Evolutionary conservation across 64 coral and sea anemone species (phyloP).

Genomic region (Platygyra sinensis): DNA sequence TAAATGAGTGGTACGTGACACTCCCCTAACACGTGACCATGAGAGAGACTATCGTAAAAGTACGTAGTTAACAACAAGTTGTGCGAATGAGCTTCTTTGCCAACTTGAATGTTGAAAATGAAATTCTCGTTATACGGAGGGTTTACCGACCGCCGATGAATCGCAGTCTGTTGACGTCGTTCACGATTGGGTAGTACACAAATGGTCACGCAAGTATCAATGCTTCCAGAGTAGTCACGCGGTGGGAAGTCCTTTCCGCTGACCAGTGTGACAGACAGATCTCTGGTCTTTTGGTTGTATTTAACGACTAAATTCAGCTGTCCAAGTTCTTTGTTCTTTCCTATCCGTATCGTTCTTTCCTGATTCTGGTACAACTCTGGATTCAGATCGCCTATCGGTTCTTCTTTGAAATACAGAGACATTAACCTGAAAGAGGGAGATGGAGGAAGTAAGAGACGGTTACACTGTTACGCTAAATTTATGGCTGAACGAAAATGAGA

Average conservation of each 20-base stretch:
- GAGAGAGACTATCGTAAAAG: slow-evolving; percentile 81
- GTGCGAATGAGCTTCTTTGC: slow-evolving; percentile 74
- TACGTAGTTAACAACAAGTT: slow-evolving; percentile 67
- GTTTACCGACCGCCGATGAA: slow-evolving; percentile 77
- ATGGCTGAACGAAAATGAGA: too few species aligned
- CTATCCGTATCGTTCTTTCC: slow-evolving; percentile 49
- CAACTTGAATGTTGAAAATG: slow-evolving; percentile 69
- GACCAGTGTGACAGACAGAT: slow-evolving; percentile 65
- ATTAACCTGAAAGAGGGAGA: slow-evolving; percentile 44
- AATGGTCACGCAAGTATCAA: slow-evolving; percentile 88
- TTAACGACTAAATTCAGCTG: slow-evolving; percentile 67
- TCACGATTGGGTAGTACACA: slow-evolving; percentile 82
- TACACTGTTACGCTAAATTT: too few species aligned
- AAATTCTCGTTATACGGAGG: slow-evolving; percentile 88
- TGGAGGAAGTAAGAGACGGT: too few species aligned
- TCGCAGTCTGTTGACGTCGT: slow-evolving; percentile 77
- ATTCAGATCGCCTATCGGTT: slow-evolving; percentile 59
- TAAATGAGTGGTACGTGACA: slow-evolving; percentile 80
- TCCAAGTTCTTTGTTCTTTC: slow-evolving; percentile 65
- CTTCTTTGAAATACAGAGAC: slow-evolving; percentile 68
- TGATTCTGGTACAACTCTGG: slow-evolving; percentile 58
- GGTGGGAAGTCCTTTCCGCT: slow-evolving; percentile 79
- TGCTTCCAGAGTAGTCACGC: slow-evolving; percentile 82
- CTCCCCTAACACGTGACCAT: slow-evolving; percentile 83
- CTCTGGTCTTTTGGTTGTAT: slow-evolving; percentile 69